Percentiles rank a stretch among this genome's conserved stretches.
These are phyloP conservation scores for Alitta virens DNA, from an alignment of 2,888 invertebrate species.

Conservation along the genomic window DNA sequence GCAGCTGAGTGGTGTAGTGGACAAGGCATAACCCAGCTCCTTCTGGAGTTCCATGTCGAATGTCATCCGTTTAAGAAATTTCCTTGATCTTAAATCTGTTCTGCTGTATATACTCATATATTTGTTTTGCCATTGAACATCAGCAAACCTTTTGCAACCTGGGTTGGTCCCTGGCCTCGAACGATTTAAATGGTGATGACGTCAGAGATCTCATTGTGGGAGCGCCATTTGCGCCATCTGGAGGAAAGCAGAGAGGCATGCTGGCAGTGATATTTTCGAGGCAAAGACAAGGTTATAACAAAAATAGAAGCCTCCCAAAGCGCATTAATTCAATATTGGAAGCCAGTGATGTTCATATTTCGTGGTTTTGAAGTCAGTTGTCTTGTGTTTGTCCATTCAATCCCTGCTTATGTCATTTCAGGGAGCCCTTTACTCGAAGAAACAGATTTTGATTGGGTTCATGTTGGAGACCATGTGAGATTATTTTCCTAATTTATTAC, in stretches of 20 bases:
- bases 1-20: no score
- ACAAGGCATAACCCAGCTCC: no score
- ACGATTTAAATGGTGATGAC: constrained; percentile 44
- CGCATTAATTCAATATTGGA: no score
- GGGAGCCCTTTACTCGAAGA: constrained; percentile 27
- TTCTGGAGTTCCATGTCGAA: no score
- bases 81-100: no score
- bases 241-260: constrained; percentile 44
- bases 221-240: constrained; percentile 41
- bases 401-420: constrained; percentile 21
- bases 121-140: no score
- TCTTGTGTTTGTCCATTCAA: no score
- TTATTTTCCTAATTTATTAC: no score
- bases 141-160: constrained; percentile 45
- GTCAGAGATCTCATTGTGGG: constrained; percentile 45
- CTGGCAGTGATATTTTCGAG: constrained; percentile 37
- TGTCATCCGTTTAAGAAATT: no score
- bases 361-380: no score
- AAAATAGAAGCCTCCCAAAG: neutral
- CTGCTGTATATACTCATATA: no score
- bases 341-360: no score
- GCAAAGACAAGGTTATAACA: neutral
- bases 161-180: constrained; percentile 39
- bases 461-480: constrained; percentile 32
- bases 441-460: constrained; percentile 31